Evolutionary conservation across 30 jellyfish, hydroid and myxozoan species (phyloP), one percentile per base, ranked within the genome.

Genomic region (Chrysaora quinquecirrha): DNA sequence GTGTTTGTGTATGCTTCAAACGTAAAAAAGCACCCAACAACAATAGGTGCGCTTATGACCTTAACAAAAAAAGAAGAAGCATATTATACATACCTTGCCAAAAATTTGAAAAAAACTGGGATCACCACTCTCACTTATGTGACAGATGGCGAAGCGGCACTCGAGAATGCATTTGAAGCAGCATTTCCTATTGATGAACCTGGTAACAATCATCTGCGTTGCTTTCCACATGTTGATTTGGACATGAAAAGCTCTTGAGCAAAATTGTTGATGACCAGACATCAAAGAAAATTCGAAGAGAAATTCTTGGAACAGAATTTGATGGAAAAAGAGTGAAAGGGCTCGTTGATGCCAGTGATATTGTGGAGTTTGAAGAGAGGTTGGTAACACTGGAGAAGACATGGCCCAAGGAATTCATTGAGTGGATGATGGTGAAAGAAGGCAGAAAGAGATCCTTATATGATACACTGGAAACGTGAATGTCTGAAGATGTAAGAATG

Each of bases 91-190:
- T 72, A 34, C 72, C 47, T 72, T 1, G 84, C 71, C 16, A 25
- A 48, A 68, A 68, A 28, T 35, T 22, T 68, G 3, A 68, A 68
- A 62, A 35, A 68, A 30, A 68, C 6, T 31, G 72, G 72, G 56
- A 38, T 48, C 72, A 72, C 70, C 56, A 34, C 70, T 22, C 56
- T 72, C 63, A 72, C 72, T 1, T 72, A 72, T 48, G 84, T 30
- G 47, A 72, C 72, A 25, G 84, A 72, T 48, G 84, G 84, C 63
- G 84, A 72, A 72, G 71, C 22, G 48, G 84, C 84, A 6, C 71
- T 72, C 43, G 72, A 48, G 56, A 72, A 38, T 34, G 73, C 72
- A 71, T 66, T 66, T 0, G 78, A 66, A 66, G 78, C 52, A 27
- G 64, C 60, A 29, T 66, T 66, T 66, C n/a, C 78, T n/a, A 66